Evolutionary conservation across 2,797 vertebrate species (phyloP).

Genomic region (Myotis planiceps): DNA sequence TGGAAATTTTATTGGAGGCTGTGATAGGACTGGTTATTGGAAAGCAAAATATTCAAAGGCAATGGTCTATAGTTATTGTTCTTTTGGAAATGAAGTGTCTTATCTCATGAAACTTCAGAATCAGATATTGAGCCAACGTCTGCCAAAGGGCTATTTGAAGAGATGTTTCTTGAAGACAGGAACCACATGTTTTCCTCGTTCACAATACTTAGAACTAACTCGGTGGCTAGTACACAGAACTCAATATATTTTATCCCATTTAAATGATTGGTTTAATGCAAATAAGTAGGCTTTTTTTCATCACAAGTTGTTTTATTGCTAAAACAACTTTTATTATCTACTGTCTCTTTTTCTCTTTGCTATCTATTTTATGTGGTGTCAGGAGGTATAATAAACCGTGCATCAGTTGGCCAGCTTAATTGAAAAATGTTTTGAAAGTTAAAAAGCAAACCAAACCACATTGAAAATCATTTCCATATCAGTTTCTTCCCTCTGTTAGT

Average conservation of each 20-base stretch:
- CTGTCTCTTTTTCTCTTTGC: conserved; percentile 36
- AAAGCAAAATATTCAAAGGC: not conserved
- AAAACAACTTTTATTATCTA: not conserved
- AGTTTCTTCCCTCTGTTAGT: conserved; percentile 64
- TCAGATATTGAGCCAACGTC: not conserved
- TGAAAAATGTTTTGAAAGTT: conserved; percentile 69
- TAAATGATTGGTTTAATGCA: not conserved
- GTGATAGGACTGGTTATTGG: not conserved
- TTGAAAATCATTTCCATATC: conserved; percentile 60
- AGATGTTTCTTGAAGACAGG: not conserved
- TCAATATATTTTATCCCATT: not conserved
- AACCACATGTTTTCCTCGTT: not conserved
- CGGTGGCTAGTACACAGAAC: not conserved
- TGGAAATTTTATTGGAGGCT: not conserved
- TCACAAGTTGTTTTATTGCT: conserved; percentile 27
- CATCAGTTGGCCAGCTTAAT: conserved; percentile 46
- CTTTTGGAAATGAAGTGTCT: not conserved
- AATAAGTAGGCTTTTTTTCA: not conserved
- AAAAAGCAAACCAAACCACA: conserved; percentile 62
- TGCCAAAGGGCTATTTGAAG: not conserved
- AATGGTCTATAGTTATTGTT: not conserved
- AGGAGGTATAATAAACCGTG: conserved; percentile 40
- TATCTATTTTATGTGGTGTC: conserved; percentile 26
- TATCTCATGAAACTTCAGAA: not conserved
- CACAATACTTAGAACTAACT: not conserved